Percentiles rank a stretch among this genome's conserved stretches.
phyloP scores from a whole-genome alignment of 2,797 vertebrate species.

The Amazona finschi region DNA sequence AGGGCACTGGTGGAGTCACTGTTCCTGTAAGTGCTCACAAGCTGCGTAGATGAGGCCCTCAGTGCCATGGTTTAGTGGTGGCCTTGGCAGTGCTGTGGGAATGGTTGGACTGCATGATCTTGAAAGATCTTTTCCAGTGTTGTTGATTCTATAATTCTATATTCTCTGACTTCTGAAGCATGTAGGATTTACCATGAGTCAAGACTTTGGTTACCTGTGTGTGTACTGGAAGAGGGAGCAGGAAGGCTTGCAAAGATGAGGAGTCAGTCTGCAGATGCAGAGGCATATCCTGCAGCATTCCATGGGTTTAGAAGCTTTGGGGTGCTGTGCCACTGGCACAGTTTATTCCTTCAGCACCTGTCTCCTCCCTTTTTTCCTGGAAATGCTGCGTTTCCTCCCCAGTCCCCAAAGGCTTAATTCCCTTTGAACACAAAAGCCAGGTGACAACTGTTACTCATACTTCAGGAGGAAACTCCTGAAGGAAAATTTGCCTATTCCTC shows the following conservation, averaged over 20 bases:
- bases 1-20: not conserved
- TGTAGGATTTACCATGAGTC: not conserved
- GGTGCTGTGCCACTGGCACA: not conserved
- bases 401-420: not conserved
- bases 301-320: not conserved
- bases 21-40: not conserved
- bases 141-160: not conserved
- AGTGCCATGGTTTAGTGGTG: not conserved
- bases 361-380: not conserved
- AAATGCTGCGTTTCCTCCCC: not conserved
- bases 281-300: accelerated
- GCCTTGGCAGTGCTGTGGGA: not conserved
- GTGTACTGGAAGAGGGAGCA: not conserved
- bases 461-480: not conserved
- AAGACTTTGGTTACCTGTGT: not conserved
- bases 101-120: not conserved
- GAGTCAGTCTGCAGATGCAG: not conserved
- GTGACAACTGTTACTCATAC: not conserved
- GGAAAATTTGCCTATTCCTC: not conserved
- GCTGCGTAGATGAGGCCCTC: not conserved
- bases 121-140: not conserved
- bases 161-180: not conserved
- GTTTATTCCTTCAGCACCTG: not conserved
- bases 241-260: not conserved
- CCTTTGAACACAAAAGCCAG: not conserved